A percentile compares a stretch with the other conserved stretches of the same genome.
Evolutionary conservation across 2,113 vertebrate genomes (phyloP).

Genomic region (Forbesichthys agassizii): DNA sequence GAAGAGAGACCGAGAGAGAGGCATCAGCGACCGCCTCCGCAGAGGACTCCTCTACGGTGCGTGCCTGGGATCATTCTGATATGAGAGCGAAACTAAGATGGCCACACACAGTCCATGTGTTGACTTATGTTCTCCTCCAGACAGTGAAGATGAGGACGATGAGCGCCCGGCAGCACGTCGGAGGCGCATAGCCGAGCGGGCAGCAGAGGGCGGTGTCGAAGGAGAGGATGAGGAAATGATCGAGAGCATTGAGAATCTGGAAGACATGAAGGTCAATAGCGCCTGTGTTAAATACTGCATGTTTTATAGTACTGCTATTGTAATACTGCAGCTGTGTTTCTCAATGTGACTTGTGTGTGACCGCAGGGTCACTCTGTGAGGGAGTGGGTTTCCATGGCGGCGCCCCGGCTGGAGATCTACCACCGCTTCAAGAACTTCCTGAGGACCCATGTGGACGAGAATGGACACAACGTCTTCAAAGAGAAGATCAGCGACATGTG

Average conservation of each 20-base stretch:
- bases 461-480: slow-evolving; percentile 96
- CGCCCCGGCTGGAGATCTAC: slow-evolving; percentile 93
- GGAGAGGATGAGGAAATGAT: slow-evolving; percentile 95
- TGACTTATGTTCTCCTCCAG: slow-evolving; percentile 58
- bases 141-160: slow-evolving; percentile 94
- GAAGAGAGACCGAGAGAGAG: slow-evolving; percentile 84
- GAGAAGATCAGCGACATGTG: slow-evolving; percentile 99
- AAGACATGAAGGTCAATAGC: slow-evolving; percentile 87
- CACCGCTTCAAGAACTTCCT: slow-evolving; percentile 98
- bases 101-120: not conserved
- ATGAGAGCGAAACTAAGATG: not conserved
- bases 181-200: slow-evolving; percentile 85
- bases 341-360: not conserved
- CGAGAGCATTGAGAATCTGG: slow-evolving; percentile 97
- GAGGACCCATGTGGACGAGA: slow-evolving; percentile 92
- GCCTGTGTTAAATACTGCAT: not conserved
- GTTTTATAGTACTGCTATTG: not conserved
- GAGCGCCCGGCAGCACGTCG: slow-evolving; percentile 85
- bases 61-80: not conserved
- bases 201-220: slow-evolving; percentile 82
- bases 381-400: slow-evolving; percentile 97
- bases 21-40: slow-evolving; percentile 83
- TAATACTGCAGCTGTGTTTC: not conserved
- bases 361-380: slow-evolving; percentile 87
- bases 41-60: slow-evolving; percentile 83